phyloP scores from a whole-genome alignment of 2,888 invertebrate species.

The Thymelicus acteon region DNA sequence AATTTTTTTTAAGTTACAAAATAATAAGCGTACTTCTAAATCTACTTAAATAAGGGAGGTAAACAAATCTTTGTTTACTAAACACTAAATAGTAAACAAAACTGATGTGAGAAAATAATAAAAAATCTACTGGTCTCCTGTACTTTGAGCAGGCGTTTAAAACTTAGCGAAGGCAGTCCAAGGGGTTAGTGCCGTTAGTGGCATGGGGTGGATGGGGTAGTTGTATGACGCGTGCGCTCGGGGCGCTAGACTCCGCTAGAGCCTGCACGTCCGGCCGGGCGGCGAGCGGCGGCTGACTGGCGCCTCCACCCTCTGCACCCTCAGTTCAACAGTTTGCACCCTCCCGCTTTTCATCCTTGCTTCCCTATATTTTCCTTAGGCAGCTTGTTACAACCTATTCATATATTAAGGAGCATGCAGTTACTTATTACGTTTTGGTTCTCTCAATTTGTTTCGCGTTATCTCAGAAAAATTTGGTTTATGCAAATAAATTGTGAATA shows the following conservation, averaged over 20 bases:
- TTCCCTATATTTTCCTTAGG: conserved; percentile 23
- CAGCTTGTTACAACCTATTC: conserved; percentile 19
- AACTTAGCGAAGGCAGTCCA: conserved; percentile 25
- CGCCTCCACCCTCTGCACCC: conserved; percentile 77
- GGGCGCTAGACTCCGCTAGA: conserved; percentile 21
- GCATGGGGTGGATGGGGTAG: conserved; percentile 15
- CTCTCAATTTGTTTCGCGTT: too few species aligned
- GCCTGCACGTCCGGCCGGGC: conserved; percentile 56
- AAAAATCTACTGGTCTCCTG: not conserved
- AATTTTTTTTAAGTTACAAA: too few species aligned
- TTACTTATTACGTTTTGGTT: not conserved
- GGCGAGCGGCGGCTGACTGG: conserved; percentile 73
- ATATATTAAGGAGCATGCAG: conserved; percentile 1
- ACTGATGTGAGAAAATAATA: not conserved
- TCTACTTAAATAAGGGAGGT: too few species aligned
- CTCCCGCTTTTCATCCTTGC: conserved; percentile 64
- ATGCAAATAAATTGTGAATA: too few species aligned
- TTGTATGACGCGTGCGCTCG: conserved; percentile 43
- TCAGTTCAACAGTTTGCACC: conserved; percentile 81
- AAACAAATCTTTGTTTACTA: not conserved
- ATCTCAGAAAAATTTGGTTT: too few species aligned
- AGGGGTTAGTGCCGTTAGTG: not conserved
- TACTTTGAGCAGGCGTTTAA: conserved; percentile 5
- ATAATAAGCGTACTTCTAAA: too few species aligned
- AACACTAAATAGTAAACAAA: not conserved